Evolutionary conservation across 2,888 invertebrate genomes (phyloP).

Genomic region (Microctonus hyperodae): DNA sequence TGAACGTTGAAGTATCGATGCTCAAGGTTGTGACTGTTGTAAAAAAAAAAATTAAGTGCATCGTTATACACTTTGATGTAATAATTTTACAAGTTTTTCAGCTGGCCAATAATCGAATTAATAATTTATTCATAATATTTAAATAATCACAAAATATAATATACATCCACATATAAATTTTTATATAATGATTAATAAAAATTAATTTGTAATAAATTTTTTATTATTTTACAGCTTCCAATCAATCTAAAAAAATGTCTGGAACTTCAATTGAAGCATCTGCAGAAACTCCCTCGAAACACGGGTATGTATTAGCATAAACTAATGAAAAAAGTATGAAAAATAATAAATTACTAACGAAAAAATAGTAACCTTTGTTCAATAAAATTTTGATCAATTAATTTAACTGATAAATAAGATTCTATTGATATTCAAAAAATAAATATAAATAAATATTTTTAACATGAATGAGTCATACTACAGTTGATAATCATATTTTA

Average conservation of each 20-base stretch:
- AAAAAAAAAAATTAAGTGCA: neutral
- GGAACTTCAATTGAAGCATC: constrained; percentile 56
- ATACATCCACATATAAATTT: neutral
- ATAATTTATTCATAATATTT: neutral
- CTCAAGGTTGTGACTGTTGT: neutral
- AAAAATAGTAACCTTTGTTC: too few relatives aligned
- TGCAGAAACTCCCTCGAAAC: constrained; percentile 56
- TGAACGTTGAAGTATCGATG: neutral
- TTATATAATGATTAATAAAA: neutral
- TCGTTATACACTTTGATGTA: neutral
- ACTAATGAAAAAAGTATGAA: too few relatives aligned
- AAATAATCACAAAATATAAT: neutral
- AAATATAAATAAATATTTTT: neutral
- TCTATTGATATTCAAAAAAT: neutral
- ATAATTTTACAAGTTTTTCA: neutral
- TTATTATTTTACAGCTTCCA: constrained; percentile 48
- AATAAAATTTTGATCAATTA: too few relatives aligned
- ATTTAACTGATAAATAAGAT: too few relatives aligned
- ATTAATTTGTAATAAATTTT: constrained; percentile 5
- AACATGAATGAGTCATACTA: neutral
- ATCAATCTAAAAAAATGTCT: constrained; percentile 53
- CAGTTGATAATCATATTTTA: neutral
- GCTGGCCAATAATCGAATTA: neutral
- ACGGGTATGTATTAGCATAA: constrained; percentile 52
- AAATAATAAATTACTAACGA: too few relatives aligned